Percentiles rank a stretch among this genome's conserved stretches.
Conservation (phyloP, 2,888 invertebrate genomes). For the Cotesia congregata region DNA sequence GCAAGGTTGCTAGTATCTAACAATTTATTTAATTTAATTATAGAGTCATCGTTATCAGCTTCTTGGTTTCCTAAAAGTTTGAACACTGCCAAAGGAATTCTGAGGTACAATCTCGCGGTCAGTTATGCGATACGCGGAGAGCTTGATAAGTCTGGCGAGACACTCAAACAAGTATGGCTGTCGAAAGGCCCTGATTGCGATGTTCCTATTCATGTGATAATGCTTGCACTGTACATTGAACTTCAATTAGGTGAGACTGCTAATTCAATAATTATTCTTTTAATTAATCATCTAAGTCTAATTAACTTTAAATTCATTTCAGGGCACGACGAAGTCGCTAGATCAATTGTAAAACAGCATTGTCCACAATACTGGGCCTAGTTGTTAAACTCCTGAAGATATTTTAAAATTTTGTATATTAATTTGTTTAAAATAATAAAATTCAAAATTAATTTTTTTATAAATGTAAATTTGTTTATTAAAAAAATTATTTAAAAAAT, state of each 20-base stretch:
- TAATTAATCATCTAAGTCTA: too few relatives aligned
- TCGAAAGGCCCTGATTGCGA: conserved; percentile 71
- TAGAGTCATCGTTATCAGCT: conserved; percentile 17
- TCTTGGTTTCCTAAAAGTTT: conserved; percentile 78
- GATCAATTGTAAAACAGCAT: conserved; percentile 76
- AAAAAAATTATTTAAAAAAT: conserved; percentile 7
- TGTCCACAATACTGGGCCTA: conserved; percentile 70
- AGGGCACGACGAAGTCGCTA: conserved; percentile 75
- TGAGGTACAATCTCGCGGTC: conserved; percentile 85
- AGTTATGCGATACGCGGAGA: conserved; percentile 83
- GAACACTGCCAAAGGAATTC: conserved; percentile 78
- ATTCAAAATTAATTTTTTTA: conserved; percentile 6
- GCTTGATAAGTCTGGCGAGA: conserved; percentile 76
- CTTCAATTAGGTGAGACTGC: conserved; percentile 73
- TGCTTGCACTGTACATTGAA: conserved; percentile 78
- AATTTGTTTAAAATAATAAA: not conserved
- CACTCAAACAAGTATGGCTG: conserved; percentile 73
- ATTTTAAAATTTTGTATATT: not conserved
- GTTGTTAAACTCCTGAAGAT: conserved; percentile 14
- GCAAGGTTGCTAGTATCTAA: too few relatives aligned
- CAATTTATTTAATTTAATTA: not conserved
- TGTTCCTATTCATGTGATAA: conserved; percentile 77
- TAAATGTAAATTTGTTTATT: not conserved
- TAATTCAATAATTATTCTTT: not conserved
- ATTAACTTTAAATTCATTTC: conserved; percentile 51